A percentile compares a stretch with the other conserved stretches of the same genome.
Conservation (phyloP, 2,113 vertebrate genomes). For the Hiodon tergisus region DNA sequence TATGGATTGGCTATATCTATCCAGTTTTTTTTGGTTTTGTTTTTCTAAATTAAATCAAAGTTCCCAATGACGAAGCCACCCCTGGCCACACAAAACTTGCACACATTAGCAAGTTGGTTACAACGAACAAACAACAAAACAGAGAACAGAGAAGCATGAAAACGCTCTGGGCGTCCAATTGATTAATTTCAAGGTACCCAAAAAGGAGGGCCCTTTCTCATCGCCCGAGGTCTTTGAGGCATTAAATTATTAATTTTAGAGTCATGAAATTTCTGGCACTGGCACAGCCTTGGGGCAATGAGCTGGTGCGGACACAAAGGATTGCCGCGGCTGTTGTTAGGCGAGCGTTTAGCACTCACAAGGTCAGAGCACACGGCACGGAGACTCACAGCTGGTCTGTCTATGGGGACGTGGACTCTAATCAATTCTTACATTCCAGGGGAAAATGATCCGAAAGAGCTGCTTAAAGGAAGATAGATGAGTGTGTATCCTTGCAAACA, state of each 20-base stretch:
- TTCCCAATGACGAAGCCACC: too few species aligned
- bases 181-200: slow-evolving; percentile 44
- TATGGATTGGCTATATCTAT: neutral
- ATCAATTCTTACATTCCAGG: slow-evolving; percentile 62
- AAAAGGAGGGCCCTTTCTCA: slow-evolving; percentile 27
- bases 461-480: slow-evolving; percentile 62
- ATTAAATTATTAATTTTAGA: slow-evolving; percentile 34
- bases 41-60: neutral
- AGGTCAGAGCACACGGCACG: slow-evolving; percentile 31
- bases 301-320: slow-evolving; percentile 13
- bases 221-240: slow-evolving; percentile 34
- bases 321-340: neutral
- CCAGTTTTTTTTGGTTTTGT: neutral
- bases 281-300: slow-evolving; percentile 28
- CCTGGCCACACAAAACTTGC: neutral
- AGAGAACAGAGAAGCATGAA: slow-evolving; percentile 5
- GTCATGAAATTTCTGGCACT: slow-evolving; percentile 24
- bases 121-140: too few species aligned
- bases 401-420: slow-evolving; percentile 43
- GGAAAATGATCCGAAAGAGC: slow-evolving; percentile 54
- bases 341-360: neutral
- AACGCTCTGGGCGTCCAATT: slow-evolving; percentile 38
- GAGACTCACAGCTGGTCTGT: slow-evolving; percentile 38
- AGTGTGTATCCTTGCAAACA: slow-evolving; percentile 49
- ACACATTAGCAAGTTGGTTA: neutral